Conservation (phyloP, 2,888 invertebrate genomes). For the Epinotia ramella region DNA sequence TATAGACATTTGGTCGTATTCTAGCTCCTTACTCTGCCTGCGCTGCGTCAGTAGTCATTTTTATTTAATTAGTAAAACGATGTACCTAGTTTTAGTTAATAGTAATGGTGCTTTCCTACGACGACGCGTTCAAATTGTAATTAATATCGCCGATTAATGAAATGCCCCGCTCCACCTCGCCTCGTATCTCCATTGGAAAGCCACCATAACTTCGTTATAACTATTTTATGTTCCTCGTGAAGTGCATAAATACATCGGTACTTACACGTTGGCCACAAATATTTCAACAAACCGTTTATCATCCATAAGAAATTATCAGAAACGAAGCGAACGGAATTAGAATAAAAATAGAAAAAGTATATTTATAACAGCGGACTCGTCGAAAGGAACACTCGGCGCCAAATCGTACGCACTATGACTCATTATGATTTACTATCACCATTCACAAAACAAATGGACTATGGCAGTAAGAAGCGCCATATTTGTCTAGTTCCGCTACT, state of each 20-base stretch:
- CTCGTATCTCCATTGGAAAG: background rate
- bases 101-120: no score
- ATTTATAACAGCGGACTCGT: constrained; percentile 17
- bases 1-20: background rate
- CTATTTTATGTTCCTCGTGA: background rate
- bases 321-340: constrained; percentile 29
- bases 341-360: constrained; percentile 32
- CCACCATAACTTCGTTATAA: background rate
- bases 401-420: constrained; percentile 25
- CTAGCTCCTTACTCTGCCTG: no score
- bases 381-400: constrained; percentile 32
- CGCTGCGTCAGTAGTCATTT: no score
- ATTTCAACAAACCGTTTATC: constrained; percentile 42
- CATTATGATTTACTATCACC: constrained; percentile 45
- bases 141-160: no score
- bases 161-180: no score
- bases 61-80: no score
- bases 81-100: no score
- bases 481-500: constrained; percentile 54
- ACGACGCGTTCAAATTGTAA: no score
- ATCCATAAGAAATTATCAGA: constrained; percentile 23
- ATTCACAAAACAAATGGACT: constrained; percentile 46
- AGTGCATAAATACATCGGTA: constrained; percentile 10
- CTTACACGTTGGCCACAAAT: constrained; percentile 27
- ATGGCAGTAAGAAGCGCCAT: constrained; percentile 39